Evolutionary conservation across 1,140 invertebrate genomes (phyloP).

Genomic region (Bombyx mandarina): DNA sequence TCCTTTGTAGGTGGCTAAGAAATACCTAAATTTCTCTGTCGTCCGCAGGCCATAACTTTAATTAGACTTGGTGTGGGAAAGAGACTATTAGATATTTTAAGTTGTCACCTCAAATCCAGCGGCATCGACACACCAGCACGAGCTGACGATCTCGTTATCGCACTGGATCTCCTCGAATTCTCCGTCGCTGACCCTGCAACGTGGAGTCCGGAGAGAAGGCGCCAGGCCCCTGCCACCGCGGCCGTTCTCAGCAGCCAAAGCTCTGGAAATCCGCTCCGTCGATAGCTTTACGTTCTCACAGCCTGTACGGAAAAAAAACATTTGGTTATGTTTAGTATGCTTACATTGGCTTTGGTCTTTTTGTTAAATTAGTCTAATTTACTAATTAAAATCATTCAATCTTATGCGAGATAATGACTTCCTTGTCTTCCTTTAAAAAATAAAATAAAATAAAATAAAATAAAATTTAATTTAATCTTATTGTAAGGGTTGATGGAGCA

Average conservation of each 20-base stretch:
- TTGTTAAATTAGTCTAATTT: no score
- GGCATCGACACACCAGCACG: conserved; percentile 88
- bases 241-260: conserved; percentile 47
- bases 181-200: conserved; percentile 77
- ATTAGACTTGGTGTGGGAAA: not conserved
- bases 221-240: conserved; percentile 36
- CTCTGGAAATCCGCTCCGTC: conserved; percentile 54
- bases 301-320: conserved; percentile 19
- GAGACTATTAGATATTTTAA: not conserved
- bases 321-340: no score
- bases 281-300: conserved; percentile 58
- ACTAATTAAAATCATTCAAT: not conserved
- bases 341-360: no score
- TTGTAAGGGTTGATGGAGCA: no score
- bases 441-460: no score
- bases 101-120: conserved; percentile 77
- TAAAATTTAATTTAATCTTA: no score
- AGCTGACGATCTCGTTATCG: conserved; percentile 74
- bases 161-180: conserved; percentile 86
- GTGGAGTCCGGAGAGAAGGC: conserved; percentile 73
- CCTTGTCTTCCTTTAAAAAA: no score
- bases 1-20: no score
- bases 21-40: no score
- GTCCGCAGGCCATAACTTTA: not conserved
- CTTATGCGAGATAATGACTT: not conserved